Conservation (phyloP, 1,140 invertebrate species). For the Drosophila hydei region DNA sequence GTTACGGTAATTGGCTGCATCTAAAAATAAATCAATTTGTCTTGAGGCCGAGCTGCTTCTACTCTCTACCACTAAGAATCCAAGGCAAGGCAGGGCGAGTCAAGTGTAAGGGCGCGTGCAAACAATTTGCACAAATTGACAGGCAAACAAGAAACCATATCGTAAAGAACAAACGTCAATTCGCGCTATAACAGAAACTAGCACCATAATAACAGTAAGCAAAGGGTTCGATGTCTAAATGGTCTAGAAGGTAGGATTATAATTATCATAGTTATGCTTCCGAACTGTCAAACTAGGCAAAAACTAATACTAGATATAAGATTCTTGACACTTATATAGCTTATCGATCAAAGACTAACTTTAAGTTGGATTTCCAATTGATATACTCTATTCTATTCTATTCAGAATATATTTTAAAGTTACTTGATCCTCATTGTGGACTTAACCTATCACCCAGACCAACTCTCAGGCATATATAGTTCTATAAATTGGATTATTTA, state of each 20-base stretch:
- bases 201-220: constrained; percentile 40
- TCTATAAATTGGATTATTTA: no score
- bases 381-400: no score
- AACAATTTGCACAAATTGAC: constrained; percentile 65
- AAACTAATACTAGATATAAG: no score
- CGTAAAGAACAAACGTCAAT: constrained; percentile 30
- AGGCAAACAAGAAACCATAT: constrained; percentile 27
- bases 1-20: constrained; percentile 63
- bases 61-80: constrained; percentile 16
- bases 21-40: constrained; percentile 71
- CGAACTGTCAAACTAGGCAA: no score
- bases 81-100: constrained; percentile 6
- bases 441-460: no score
- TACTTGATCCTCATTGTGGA: no score
- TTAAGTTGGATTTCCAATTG: no score
- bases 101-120: constrained; percentile 59
- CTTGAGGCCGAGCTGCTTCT: not conserved
- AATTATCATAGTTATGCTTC: no score
- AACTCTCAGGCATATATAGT: no score
- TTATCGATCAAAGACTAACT: no score
- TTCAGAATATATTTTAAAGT: no score
- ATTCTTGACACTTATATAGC: no score
- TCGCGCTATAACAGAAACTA: constrained; percentile 3
- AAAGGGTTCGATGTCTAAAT: constrained; percentile 26
- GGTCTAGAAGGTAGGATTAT: not conserved